Base-by-base conservation (phyloP, 1,140 invertebrate species). In the Gryon sp. region DNA sequence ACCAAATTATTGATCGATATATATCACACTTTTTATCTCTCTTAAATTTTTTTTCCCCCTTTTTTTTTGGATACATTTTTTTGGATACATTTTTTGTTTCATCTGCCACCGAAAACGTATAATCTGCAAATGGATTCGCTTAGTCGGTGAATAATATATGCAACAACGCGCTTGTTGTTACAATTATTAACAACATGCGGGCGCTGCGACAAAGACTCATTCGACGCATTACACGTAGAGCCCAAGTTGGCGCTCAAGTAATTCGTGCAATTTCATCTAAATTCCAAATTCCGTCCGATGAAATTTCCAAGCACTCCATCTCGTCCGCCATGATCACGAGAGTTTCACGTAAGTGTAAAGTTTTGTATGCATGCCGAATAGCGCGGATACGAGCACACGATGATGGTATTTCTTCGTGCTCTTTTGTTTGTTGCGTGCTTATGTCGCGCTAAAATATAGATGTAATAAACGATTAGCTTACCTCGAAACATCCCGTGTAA, bases 241-340 rank as follows among this genome's bases (percentile, higher is more conserved):
- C 40, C 32, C 57, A 46, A 73, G 48, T 62, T 76, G 66, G 79
- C 79, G 73, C 60, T 69, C 80, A 81, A 87, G 85, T 86, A 87
- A 88, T 88, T 87, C 84, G 78, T 80, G 86, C 84, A 88, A 88
- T 88, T 88, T 87, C 87, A 88, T 87, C 84, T 86, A 88, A 88
- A 88, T 88, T 87, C 87, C 86, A 85, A 83, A 85, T 83, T 82
- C 79, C 79, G 69, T 78, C 73, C 80, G 76, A 79, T 76, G 80
- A 80, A 81, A 81, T 80, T 79, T 82, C 76, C 62, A 62, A 70
- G 68, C 76, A 72, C 70, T 69, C 77, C 59, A 63, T 68, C 78
- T 72, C 75, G 74, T 66, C 22, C 45, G 24, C 19, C 34, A 66
- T 41, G 78, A 80, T 82, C 69, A 70, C 69, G 50, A 63, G 62